A percentile compares a stretch with the other conserved stretches of the same genome.
phyloP scores from a whole-genome alignment of 2,113 vertebrate genomes.

The Plestiodon gilberti region DNA sequence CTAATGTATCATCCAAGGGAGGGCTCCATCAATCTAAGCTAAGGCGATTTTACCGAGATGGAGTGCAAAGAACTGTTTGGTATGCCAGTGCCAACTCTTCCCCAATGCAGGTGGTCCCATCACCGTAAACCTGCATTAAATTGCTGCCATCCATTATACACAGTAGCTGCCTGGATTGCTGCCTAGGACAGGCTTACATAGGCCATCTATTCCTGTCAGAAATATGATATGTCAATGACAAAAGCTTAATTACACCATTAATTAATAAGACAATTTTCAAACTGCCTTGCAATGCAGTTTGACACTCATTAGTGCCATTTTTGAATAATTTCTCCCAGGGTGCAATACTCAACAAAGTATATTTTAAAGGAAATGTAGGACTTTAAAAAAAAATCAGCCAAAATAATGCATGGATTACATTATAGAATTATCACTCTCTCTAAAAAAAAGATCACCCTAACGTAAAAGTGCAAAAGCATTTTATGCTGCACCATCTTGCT shows the following conservation, averaged over 20 bases:
- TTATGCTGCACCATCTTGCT: slow-evolving; percentile 26
- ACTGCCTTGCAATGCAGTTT: slow-evolving; percentile 85
- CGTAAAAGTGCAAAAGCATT: neutral
- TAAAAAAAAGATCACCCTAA: slow-evolving; percentile 18
- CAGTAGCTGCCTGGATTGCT: slow-evolving; percentile 79
- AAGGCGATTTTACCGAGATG: slow-evolving; percentile 61
- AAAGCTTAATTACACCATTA: slow-evolving; percentile 99
- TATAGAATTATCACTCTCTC: slow-evolving; percentile 42
- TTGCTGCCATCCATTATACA: slow-evolving; percentile 95
- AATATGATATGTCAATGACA: slow-evolving; percentile 96
- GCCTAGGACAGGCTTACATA: slow-evolving; percentile 82
- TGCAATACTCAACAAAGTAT: slow-evolving; percentile 68
- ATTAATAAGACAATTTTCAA: slow-evolving; percentile 97
- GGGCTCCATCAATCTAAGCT: slow-evolving; percentile 72
- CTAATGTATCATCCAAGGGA: slow-evolving; percentile 72
- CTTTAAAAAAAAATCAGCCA: slow-evolving; percentile 45
- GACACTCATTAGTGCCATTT: slow-evolving; percentile 89
- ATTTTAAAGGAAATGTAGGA: slow-evolving; percentile 68
- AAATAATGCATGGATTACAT: slow-evolving; percentile 59
- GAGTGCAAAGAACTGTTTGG: slow-evolving; percentile 67
- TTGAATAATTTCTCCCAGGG: slow-evolving; percentile 83
- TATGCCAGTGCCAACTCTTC: slow-evolving; percentile 64
- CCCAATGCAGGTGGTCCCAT: slow-evolving; percentile 90
- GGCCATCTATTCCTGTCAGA: slow-evolving; percentile 95
- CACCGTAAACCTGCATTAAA: slow-evolving; percentile 89